A percentile compares a stretch with the other conserved stretches of the same genome.
Evolutionary conservation across 2,113 vertebrate genomes (phyloP).

Genomic region (Arizona elegans): DNA sequence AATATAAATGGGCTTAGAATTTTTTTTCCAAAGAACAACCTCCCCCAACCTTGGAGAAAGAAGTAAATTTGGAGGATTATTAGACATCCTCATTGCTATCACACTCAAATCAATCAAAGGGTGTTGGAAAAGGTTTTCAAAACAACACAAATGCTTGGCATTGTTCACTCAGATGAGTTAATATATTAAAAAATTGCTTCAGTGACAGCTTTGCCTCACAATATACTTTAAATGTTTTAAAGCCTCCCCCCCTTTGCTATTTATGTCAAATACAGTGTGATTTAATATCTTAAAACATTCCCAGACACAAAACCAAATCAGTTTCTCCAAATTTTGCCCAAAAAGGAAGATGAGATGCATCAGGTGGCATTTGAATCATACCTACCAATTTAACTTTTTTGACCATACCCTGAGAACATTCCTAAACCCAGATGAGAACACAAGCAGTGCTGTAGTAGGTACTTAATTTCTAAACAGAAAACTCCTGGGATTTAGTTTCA

Average conservation of each 20-base stretch:
- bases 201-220: neutral
- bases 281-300: neutral
- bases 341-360: neutral
- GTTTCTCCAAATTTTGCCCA: neutral
- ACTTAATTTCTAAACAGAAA: neutral
- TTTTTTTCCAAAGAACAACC: neutral
- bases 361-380: neutral
- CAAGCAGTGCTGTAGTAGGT: neutral
- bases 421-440: neutral
- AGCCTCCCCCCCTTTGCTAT: neutral
- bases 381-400: neutral
- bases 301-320: neutral
- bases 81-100: constrained; percentile 16
- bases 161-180: constrained; percentile 15
- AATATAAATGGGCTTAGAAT: constrained; percentile 35
- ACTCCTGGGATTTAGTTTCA: neutral
- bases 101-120: neutral
- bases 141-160: constrained; percentile 25
- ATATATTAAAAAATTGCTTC: constrained; percentile 8
- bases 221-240: neutral
- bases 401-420: neutral
- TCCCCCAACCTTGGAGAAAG: neutral
- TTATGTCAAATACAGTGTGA: neutral
- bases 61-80: constrained; percentile 27
- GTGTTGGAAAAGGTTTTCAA: constrained; percentile 39